phyloP scores from a whole-genome alignment of 1,140 invertebrate genomes.

The Drosophila subpulchrella region DNA sequence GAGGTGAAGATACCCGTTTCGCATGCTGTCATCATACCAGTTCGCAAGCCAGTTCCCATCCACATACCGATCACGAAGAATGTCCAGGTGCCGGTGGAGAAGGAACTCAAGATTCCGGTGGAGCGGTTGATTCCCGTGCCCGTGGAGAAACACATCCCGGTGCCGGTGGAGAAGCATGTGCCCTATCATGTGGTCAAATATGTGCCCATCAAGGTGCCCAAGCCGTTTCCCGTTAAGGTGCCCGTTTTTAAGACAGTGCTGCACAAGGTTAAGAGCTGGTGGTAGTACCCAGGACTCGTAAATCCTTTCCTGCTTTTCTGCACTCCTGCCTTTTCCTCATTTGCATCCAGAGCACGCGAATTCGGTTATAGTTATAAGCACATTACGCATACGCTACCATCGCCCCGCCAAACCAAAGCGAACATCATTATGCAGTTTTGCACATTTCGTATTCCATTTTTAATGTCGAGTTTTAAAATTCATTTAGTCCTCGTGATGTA shows the following conservation, averaged over 20 bases:
- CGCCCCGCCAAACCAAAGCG: conserved; percentile 42
- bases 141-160: conserved; percentile 90
- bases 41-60: conserved; percentile 90
- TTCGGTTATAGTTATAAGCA: conserved; percentile 60
- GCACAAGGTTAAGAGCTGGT: conserved; percentile 86
- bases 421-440: conserved; percentile 52
- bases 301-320: neutral
- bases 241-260: conserved; percentile 90
- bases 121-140: conserved; percentile 90
- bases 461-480: conserved; percentile 55
- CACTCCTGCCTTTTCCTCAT: conserved; percentile 6
- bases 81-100: conserved; percentile 89
- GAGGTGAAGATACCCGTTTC: conserved; percentile 88
- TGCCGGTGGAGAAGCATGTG: conserved; percentile 90
- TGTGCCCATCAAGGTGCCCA: conserved; percentile 89
- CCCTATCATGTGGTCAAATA: conserved; percentile 90
- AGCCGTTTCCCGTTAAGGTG: conserved; percentile 90
- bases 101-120: conserved; percentile 89
- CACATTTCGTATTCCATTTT: conserved; percentile 50
- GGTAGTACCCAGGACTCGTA: conserved; percentile 47
- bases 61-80: conserved; percentile 90
- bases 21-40: conserved; percentile 89
- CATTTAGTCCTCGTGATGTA: conserved; percentile 61
- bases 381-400: conserved; percentile 51
- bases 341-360: conserved; percentile 30